phyloP scores from a whole-genome alignment of 2,888 invertebrate species.

The Trissolcus japonicus region DNA sequence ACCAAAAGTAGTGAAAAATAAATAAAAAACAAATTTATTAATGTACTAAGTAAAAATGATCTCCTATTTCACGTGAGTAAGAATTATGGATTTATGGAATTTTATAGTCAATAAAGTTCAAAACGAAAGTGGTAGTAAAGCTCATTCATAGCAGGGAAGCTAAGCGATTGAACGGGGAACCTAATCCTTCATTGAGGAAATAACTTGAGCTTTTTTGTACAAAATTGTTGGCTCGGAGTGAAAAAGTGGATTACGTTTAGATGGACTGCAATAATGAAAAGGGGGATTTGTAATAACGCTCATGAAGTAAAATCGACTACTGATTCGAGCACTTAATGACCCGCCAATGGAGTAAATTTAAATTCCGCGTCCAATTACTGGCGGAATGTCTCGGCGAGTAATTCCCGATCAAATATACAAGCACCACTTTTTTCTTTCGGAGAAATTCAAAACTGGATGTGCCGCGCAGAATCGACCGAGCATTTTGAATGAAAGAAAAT shows the following conservation, averaged over 20 bases:
- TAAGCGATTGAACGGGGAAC: background rate
- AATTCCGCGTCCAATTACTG: constrained; percentile 15
- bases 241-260: constrained; percentile 19
- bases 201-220: constrained; percentile 3
- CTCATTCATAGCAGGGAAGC: too few species aligned
- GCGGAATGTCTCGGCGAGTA: constrained; percentile 8
- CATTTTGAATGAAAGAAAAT: too few species aligned
- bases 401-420: constrained; percentile 5
- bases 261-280: constrained; percentile 23
- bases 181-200: constrained; percentile 15
- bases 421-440: background rate
- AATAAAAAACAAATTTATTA: too few species aligned
- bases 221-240: constrained; percentile 8
- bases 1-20: too few species aligned
- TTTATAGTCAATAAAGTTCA: constrained; percentile 4
- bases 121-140: background rate
- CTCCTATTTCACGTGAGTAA: background rate
- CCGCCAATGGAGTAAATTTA: constrained; percentile 13
- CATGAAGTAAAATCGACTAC: constrained; percentile 19
- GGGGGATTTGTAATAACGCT: constrained; percentile 25
- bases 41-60: too few species aligned
- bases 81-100: background rate
- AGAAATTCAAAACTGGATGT: background rate
- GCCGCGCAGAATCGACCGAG: background rate
- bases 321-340: constrained; percentile 40